Conservation (phyloP, 2,888 invertebrate species). For the Sialis lutaria region DNA sequence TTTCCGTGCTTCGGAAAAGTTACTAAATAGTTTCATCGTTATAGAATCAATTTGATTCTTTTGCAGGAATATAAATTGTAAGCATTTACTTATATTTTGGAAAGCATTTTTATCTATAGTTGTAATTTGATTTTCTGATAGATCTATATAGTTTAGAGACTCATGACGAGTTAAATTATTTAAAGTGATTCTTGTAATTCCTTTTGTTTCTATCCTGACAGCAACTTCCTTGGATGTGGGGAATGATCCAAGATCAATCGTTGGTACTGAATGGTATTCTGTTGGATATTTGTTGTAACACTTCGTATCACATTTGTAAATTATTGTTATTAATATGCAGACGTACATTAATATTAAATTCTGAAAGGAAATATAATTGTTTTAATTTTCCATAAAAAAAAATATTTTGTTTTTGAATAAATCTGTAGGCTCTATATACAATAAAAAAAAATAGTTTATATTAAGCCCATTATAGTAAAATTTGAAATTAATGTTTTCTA, state of each 20-base stretch:
- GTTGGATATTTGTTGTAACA: neutral
- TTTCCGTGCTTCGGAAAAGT: neutral
- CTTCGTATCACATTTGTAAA: neutral
- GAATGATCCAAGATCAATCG: neutral
- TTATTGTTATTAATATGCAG: too few species aligned
- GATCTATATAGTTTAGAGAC: neutral
- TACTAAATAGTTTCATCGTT: neutral
- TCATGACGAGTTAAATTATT: neutral
- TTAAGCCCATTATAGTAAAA: too few species aligned
- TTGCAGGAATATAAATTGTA: neutral
- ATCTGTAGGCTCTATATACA: too few species aligned
- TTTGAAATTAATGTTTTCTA: too few species aligned
- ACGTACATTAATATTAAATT: too few species aligned
- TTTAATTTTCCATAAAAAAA: too few species aligned
- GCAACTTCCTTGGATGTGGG: neutral
- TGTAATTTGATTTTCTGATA: neutral
- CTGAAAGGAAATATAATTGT: too few species aligned
- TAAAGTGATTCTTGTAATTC: neutral
- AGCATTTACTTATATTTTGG: neutral
- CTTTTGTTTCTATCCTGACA: neutral
- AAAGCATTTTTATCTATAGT: neutral
- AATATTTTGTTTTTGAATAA: too few species aligned
- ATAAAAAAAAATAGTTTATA: too few species aligned
- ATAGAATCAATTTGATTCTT: neutral
- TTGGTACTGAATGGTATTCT: neutral